Evolutionary conservation across 1,140 invertebrate genomes (phyloP), one percentile per base, ranked within the genome.

Genomic region (Plectrocnemia conspersa): DNA sequence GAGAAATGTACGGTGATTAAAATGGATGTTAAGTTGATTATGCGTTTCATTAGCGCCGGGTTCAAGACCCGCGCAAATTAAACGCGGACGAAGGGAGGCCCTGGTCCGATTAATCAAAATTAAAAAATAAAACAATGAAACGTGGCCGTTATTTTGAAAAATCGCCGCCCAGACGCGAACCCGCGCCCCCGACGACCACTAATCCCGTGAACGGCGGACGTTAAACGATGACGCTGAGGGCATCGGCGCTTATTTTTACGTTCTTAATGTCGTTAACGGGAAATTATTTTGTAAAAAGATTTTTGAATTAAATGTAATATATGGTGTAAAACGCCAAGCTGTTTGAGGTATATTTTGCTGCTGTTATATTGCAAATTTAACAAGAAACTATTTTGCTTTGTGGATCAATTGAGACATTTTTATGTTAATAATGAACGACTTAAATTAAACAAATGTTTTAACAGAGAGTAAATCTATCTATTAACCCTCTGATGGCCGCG

Each of bases 71-170:
- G 18, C 16, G n/a, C 25, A 38, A 52, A 40, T 52, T 21, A 38
- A 52, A 52, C 42, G 27, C 47, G 45, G 21, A n/a, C 18, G 6
- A 47, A 32, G 21, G 33, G 24, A 22, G 25, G 22, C 16, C 29
- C 25, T 54, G 47, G 23, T 29, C 47, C 58, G 32, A 59, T 59
- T 59, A 59, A 59, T 59, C 58, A 59, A 59, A 52, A 52, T 59
- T 55, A 55, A 55, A 59, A 45, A 54, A 48, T 55, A 47, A 52
- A 57, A 52, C 46, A 33, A 40, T 50, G 10, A 15, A 7, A 40
- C 7, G 16, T 40, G 36, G 16, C 4, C 10, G 16, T 1, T 6
- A 7, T 36, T 7, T 36, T n/a, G 6, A 5, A 42, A 42, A 42
- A 42, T 23, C 9, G 24, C 11, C 10, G 15, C 24, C 9, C 40